These are phyloP conservation scores for Nomada fucata DNA, from an alignment of 2,888 invertebrate genomes.

Conservation along the genomic window DNA sequence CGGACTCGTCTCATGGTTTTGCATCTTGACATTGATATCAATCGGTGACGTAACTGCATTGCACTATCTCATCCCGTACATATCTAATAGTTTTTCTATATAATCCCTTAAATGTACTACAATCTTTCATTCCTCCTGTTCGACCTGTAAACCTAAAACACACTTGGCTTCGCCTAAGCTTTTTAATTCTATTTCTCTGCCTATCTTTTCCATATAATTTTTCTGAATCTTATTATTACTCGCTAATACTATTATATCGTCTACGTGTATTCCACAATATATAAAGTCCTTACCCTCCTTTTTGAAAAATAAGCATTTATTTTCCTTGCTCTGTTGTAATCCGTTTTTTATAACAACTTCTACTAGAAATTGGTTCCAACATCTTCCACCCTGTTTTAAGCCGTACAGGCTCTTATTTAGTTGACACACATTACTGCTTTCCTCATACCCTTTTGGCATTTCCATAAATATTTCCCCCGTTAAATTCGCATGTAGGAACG, in stretches of 20 bases:
- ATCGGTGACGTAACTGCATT: constrained; percentile 11
- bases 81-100: constrained; percentile 10
- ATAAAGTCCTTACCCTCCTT: neutral
- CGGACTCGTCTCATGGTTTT: neutral
- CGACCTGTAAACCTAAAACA: constrained; percentile 17
- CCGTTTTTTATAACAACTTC: neutral
- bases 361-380: constrained; percentile 22
- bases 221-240: constrained; percentile 5
- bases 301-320: constrained; percentile 17
- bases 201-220: neutral
- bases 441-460: neutral
- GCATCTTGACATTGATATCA: constrained; percentile 12
- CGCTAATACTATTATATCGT: constrained; percentile 26
- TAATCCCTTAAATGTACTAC: neutral
- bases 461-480: constrained; percentile 14
- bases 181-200: constrained; percentile 5
- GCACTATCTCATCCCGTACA: constrained; percentile 27
- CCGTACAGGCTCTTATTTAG: constrained; percentile 18
- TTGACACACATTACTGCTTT: neutral
- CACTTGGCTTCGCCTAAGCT: neutral
- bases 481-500: constrained; percentile 2
- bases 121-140: constrained; percentile 16
- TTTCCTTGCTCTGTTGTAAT: neutral
- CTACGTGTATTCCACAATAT: constrained; percentile 23
- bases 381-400: constrained; percentile 3